phyloP scores from a whole-genome alignment of 2,888 invertebrate species.

The Drosophila suboccidentalis region DNA sequence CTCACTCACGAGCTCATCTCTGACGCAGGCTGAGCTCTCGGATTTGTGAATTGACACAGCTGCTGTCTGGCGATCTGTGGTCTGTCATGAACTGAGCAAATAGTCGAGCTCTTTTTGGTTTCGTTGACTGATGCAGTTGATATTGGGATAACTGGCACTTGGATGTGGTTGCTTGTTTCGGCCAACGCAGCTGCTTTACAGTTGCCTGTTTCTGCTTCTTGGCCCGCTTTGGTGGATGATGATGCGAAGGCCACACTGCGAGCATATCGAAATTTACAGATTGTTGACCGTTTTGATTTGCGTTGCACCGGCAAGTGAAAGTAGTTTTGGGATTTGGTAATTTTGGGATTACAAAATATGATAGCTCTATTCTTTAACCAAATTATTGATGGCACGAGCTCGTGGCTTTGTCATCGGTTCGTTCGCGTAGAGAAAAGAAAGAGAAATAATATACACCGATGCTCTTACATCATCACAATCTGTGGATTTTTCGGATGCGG shows the following conservation, averaged over 20 bases:
- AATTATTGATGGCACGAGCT: conserved; percentile 41
- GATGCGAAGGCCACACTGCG: conserved; percentile 59
- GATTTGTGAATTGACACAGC: conserved; percentile 40
- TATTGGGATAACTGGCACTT: conserved; percentile 36
- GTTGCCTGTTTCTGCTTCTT: conserved; percentile 3
- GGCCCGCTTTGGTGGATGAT: conserved; percentile 34
- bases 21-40: conserved; percentile 16
- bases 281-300: conserved; percentile 47
- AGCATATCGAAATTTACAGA: conserved; percentile 47
- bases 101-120: conserved; percentile 37
- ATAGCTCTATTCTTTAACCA: conserved; percentile 62
- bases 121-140: conserved; percentile 42
- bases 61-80: conserved; percentile 28
- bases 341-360: conserved; percentile 39
- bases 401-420: conserved; percentile 25
- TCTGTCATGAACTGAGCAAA: conserved; percentile 37
- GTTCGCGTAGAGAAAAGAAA: conserved; percentile 10
- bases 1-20: conserved; percentile 43
- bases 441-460: conserved; percentile 35
- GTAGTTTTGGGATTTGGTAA: conserved; percentile 45
- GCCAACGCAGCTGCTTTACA: conserved; percentile 28
- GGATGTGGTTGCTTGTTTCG: conserved; percentile 26
- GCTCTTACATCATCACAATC: conserved; percentile 64
- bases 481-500: conserved; percentile 33
- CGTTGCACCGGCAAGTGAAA: conserved; percentile 54